Evolutionary conservation across 2,797 vertebrate species (phyloP).

Genomic region (Antrozous pallidus): DNA sequence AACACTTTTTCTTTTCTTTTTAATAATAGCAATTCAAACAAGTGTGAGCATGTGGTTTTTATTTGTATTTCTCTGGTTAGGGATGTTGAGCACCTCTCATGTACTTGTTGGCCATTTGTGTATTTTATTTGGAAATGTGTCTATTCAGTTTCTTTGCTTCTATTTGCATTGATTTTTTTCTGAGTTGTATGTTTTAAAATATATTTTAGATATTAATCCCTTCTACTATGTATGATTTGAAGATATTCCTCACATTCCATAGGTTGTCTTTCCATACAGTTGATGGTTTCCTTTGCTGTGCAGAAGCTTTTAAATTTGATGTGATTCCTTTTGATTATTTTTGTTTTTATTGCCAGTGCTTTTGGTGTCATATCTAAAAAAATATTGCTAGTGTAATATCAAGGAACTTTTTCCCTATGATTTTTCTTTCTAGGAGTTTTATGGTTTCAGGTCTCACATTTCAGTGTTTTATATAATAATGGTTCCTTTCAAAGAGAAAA

Average conservation of each 20-base stretch:
- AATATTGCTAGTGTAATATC: neutral
- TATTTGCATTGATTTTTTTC: neutral
- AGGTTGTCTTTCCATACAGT: neutral
- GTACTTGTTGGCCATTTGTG: neutral
- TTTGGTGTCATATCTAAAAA: neutral
- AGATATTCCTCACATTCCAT: neutral
- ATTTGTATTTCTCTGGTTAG: neutral
- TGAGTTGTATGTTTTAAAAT: neutral
- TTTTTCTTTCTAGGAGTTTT: neutral
- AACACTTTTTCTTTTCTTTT: neutral
- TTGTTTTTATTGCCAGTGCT: neutral
- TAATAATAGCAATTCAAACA: neutral
- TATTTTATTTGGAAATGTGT: neutral
- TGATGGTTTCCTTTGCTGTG: neutral
- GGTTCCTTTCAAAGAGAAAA: neutral
- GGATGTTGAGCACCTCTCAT: neutral
- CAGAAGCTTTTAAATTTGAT: neutral
- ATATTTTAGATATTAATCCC: neutral
- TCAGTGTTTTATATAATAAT: neutral
- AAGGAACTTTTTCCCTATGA: neutral
- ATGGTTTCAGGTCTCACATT: neutral
- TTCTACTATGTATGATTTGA: neutral
- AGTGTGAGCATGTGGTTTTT: neutral
- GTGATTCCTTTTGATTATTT: neutral
- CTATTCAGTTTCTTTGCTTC: neutral